Base-by-base conservation (phyloP, 2,797 vertebrate species). In the Phaenicophaeus curvirostris region DNA sequence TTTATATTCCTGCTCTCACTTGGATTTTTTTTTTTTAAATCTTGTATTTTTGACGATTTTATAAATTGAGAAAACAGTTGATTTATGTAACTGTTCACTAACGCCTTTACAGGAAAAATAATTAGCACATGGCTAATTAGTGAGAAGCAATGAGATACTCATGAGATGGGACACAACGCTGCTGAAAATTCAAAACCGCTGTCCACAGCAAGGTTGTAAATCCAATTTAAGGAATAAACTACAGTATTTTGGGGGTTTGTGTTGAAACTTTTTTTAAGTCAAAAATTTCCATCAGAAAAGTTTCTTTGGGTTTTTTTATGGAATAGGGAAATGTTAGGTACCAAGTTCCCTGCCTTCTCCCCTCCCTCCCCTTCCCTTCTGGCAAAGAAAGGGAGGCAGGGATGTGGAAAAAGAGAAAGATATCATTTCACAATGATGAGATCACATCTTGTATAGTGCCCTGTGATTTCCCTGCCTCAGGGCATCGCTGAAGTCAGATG, bases 281-380 rank as follows among this genome's bases (percentile, higher is more conserved):
- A n/a, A 55, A 55, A 80, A 80, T 62, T 88, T 73, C 30, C 13
- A 62, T 65, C 82, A 68, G 50, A 42, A 20, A 57, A 55, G 9
- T 48, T 71, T 37, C 30, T 68, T 67, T 19, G 28, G 5, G 9
- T 51, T 6, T 80, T 84, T 81, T 81, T 19, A 67, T 55, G 21
- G 24, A 77, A 41, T 3, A 71, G 7, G 6, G 15, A 84, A 18
- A 48, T 21, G 6, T 62, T 24, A 63, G 18, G 27, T 41, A 65
- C 18, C 18, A 37, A 10, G 6, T 21, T 15, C 12, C 7, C 39
- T 13, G 39, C 39, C 39, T 39, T 39, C 9, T 20, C 16, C 20
- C 10, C 31, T 18, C 6, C 15, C 12, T 24, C 2, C 13, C 7
- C 17, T 8, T n/a, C 2, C 8, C 5, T 3, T 5, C 5, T 13